Percentiles rank a stretch among this genome's conserved stretches.
These are phyloP conservation scores for Hemicordylus capensis DNA, from an alignment of 2,113 vertebrate species.

Conservation along the genomic window DNA sequence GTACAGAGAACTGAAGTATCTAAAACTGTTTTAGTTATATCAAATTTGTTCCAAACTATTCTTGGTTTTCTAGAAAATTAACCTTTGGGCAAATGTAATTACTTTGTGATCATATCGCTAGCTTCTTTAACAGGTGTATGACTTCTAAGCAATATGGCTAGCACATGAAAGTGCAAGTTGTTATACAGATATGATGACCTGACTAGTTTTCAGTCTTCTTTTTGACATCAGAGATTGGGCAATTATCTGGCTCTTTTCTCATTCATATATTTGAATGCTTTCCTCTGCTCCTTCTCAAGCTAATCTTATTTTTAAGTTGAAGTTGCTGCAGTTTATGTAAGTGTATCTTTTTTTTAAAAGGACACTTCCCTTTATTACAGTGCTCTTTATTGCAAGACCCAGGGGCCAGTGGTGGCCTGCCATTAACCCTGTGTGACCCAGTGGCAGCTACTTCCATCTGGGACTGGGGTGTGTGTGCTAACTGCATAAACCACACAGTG, in stretches of 20 bases:
- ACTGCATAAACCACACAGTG: too few species aligned
- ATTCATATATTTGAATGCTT: neutral
- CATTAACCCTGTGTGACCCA: too few species aligned
- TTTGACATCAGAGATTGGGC: neutral
- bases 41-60: neutral
- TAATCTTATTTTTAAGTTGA: too few species aligned
- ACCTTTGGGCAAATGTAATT: neutral
- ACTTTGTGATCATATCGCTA: neutral
- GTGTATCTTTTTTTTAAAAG: too few species aligned
- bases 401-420: too few species aligned
- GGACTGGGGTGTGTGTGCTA: too few species aligned
- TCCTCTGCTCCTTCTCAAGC: neutral
- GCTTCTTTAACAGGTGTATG: neutral
- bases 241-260: neutral
- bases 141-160: neutral
- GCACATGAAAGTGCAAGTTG: neutral
- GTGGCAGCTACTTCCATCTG: too few species aligned
- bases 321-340: too few species aligned
- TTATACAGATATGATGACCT: neutral
- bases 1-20: neutral
- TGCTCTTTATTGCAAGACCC: too few species aligned
- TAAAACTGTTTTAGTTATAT: too few species aligned
- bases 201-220: neutral
- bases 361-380: too few species aligned
- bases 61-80: too few species aligned